Conservation (phyloP, 2,797 vertebrate species). For the Tolypeutes matacus region DNA sequence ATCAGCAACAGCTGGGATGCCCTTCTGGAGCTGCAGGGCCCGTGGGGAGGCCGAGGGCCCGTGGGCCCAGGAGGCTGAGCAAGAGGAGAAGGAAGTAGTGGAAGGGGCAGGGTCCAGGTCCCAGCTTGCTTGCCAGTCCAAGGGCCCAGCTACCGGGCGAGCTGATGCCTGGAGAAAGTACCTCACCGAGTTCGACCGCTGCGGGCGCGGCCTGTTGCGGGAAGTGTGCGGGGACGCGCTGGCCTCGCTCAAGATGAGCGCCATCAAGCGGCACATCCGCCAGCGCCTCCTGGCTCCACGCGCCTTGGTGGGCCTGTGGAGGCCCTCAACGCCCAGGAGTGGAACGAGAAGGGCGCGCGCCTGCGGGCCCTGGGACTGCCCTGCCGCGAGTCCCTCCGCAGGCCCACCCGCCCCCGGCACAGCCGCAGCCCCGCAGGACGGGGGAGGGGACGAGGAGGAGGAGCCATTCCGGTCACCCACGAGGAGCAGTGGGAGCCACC, state of each 20-base stretch:
- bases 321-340: constrained; percentile 92
- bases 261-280: constrained; percentile 94
- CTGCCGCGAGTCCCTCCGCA: constrained; percentile 46
- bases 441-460: constrained; percentile 78
- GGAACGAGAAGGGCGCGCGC: constrained; percentile 90
- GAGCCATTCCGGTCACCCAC: constrained; percentile 60
- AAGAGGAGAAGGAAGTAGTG: constrained; percentile 79
- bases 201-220: constrained; percentile 91
- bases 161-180: constrained; percentile 92
- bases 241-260: constrained; percentile 92
- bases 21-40: constrained; percentile 90
- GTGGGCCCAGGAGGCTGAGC: constrained; percentile 77
- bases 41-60: constrained; percentile 83
- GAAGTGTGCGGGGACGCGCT: constrained; percentile 94
- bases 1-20: constrained; percentile 96
- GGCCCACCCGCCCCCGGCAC: background rate
- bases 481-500: constrained; percentile 71
- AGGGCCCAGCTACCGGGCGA: constrained; percentile 88
- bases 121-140: constrained; percentile 73
- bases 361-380: constrained; percentile 78
- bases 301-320: constrained; percentile 89
- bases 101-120: constrained; percentile 76
- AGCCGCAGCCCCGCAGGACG: constrained; percentile 53
- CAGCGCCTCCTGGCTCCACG: constrained; percentile 92
- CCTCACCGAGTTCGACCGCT: constrained; percentile 93